These are phyloP conservation scores for Halictus ligatus DNA, from an alignment of 2,888 invertebrate species.

Conservation along the genomic window DNA sequence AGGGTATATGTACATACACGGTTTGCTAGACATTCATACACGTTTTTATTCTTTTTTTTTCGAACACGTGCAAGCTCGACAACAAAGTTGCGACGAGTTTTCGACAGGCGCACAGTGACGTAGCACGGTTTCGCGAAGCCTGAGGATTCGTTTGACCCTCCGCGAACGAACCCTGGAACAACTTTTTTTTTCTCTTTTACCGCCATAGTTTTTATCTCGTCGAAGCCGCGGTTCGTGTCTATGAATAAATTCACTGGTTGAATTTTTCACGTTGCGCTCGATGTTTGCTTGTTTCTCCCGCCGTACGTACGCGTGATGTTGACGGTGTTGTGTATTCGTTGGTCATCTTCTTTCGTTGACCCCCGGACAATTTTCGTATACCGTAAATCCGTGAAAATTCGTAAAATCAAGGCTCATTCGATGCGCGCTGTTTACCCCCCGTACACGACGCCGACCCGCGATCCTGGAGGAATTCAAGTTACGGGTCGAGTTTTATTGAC, in stretches of 20 bases:
- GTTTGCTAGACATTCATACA: constrained; percentile 42
- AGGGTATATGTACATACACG: background rate
- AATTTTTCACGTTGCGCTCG: constrained; percentile 20
- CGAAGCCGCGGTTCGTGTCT: background rate
- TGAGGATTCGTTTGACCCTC: constrained; percentile 29
- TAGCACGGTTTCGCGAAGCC: constrained; percentile 62
- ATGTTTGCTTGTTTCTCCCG: background rate
- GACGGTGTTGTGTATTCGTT: background rate
- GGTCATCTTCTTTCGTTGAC: background rate
- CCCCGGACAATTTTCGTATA: background rate
- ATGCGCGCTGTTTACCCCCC: background rate
- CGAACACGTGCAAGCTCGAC: constrained; percentile 79
- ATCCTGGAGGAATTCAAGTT: background rate
- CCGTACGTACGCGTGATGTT: background rate
- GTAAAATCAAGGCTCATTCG: background rate
- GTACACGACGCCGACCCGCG: too few relatives aligned
- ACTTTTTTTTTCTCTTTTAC: background rate
- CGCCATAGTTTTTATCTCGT: background rate
- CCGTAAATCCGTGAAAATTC: background rate
- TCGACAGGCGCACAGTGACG: constrained; percentile 76
- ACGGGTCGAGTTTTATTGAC: background rate
- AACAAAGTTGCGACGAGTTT: constrained; percentile 79
- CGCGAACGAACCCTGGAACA: constrained; percentile 8
- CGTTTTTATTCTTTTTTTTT: constrained; percentile 27
- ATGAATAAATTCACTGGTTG: constrained; percentile 21